Evolutionary conservation across 2,797 vertebrate genomes (phyloP), one percentile per base, ranked within the genome.

Genomic region (Loriculus beryllinus): DNA sequence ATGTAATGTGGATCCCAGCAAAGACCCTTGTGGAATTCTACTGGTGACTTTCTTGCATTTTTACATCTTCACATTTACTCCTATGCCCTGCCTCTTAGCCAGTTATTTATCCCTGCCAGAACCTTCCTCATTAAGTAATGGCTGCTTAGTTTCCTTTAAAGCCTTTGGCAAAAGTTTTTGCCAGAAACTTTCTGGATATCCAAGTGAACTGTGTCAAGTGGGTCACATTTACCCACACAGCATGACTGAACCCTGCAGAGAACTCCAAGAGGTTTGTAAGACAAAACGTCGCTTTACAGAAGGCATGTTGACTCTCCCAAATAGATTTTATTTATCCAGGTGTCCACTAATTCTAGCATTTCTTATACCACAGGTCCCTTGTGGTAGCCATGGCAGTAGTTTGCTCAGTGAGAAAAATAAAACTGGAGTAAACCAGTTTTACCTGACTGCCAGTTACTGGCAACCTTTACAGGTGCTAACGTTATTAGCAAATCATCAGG

Each of bases 321-420:
- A 92, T 63, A 88, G 69, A 62, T 86, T 81, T 81, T 92, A 75
- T 95, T 96, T 96, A 88, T 81, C 17, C 89, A 94, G 57, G 45
- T 92, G 72, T 94, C 94, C 87, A 33, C 80, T 96, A 95, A 93
- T 95, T 81, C 76, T 87, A 91, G 49, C 42, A 63, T 94, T 94
- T 86, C 65, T 92, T 88, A 56, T 75, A 69, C 82, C 79, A 81
- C 85, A 91, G 25, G 64, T 90, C 28, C 47, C 56, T 79, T 81
- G 72, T 82, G 85, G 72, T 92, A 91, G 62, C 47, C 1, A 6
- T 75, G 42, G 45, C 18, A 16, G n/a, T 79, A 22, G 64, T 83
- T 59, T 88, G 57, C 39, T 91, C 51, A 86, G 43, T 63, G 42
- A 59, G 62, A 81, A 86, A 92, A 91, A 72, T 79, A 63, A 86